Base-by-base conservation (phyloP, 2,113 vertebrate genomes). In the Spilogale gracilis region DNA sequence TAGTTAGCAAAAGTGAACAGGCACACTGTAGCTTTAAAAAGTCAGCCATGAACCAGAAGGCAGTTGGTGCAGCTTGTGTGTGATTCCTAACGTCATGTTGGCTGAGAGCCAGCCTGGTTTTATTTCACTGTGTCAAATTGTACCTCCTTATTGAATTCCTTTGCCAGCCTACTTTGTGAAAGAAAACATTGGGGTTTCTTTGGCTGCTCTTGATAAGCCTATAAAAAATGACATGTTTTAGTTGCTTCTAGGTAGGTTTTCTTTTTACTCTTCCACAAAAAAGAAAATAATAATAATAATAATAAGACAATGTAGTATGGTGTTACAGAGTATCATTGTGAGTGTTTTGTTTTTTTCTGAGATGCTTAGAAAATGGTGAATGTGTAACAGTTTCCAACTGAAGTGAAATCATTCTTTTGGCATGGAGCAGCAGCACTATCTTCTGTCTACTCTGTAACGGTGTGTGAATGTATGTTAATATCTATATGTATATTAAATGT, bases 171-270 rank as follows among this genome's bases (percentile, higher is more conserved):
- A 97, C 98, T 98, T 97, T 98, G 97, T 98, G 98, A 98, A 98
- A 98, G 98, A 98, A 98, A 97, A 97, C 97, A 96, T 89, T 98
- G 98, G 97, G 98, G 98, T 98, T 96, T 98, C 98, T 98, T 98
- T 97, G 98, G 97, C 97, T 98, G 96, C 97, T 97, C 95, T 98
- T 98, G 98, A 98, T 98, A 98, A 98, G 96, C 97, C 97, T 97
- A 87, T 98, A 97, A 98, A 97, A 98, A 97, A 97, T 98, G 98
- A 97, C 96, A 97, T 90, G 97, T 97, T 97, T 97, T 98, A 98
- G 98, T 98, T 98, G 97, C 98, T 98, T 98, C 60, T 98, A 98
- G 98, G 98, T 98, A 98, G 98, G 98, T 98, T 98, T 97, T 98
- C 95, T 97, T 98, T 97, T 98, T 98, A 89, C 97, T 98, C 85